Percentiles rank a stretch among this genome's conserved stretches.
Conservation (phyloP, 2,113 vertebrate species). For the Prunella fulvescens region DNA sequence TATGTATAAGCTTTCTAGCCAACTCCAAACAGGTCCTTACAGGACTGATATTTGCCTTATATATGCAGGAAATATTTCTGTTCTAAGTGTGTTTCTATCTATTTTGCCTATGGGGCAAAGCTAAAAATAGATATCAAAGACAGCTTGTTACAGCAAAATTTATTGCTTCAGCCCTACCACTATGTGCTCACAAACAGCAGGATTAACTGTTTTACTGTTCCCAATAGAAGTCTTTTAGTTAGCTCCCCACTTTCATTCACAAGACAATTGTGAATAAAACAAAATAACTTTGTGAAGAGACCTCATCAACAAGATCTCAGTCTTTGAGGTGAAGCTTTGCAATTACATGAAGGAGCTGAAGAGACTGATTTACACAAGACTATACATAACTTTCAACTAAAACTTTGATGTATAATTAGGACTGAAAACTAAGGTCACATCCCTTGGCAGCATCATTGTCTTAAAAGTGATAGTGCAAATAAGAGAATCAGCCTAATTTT, state of each 20-base stretch:
- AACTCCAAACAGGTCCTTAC: conserved; percentile 21
- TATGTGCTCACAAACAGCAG: not conserved
- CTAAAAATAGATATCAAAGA: conserved; percentile 12
- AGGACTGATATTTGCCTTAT: not conserved
- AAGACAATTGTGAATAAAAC: not conserved
- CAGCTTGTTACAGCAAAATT: not conserved
- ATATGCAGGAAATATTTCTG: not conserved
- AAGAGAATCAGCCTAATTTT: not conserved
- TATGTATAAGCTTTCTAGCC: not conserved
- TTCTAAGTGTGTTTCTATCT: not conserved
- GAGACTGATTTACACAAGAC: not conserved
- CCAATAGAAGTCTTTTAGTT: not conserved
- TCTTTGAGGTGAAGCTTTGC: not conserved
- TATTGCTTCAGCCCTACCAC: not conserved
- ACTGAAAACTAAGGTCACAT: not conserved
- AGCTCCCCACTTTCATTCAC: not conserved
- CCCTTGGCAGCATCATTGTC: not conserved
- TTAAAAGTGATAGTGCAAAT: not conserved
- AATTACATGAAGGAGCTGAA: not conserved
- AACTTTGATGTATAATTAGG: not conserved
- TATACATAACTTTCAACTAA: not conserved
- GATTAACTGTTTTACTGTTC: not conserved
- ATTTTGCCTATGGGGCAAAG: not conserved
- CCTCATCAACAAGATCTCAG: not conserved
- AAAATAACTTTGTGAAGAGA: not conserved